Percentiles rank a stretch among this genome's conserved stretches.
Conservation (phyloP, 2,113 vertebrate species). For the Thermophis baileyi region DNA sequence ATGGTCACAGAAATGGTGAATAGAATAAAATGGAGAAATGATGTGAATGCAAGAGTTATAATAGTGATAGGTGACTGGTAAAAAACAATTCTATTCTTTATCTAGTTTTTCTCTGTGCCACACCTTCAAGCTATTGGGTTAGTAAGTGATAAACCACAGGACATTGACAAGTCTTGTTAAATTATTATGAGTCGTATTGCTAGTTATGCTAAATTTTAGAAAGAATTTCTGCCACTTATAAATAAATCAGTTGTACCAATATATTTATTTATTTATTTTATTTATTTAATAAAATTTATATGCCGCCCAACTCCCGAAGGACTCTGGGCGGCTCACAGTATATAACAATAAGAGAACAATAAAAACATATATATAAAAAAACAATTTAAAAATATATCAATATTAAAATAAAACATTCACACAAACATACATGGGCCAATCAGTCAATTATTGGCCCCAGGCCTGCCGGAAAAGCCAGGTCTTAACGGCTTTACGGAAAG, state of each 20-base stretch:
- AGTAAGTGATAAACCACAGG: neutral
- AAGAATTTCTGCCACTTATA: neutral
- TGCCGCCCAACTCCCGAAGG: too few relatives aligned
- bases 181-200: neutral
- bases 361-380: too few relatives aligned
- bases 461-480: too few relatives aligned
- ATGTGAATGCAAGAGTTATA: neutral
- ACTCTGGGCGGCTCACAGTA: too few relatives aligned
- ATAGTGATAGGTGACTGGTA: neutral
- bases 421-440: too few relatives aligned
- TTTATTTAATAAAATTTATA: too few relatives aligned
- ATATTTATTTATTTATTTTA: too few relatives aligned
- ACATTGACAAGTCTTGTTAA: neutral
- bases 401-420: too few relatives aligned
- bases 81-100: neutral
- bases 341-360: too few relatives aligned
- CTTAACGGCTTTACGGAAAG: too few relatives aligned
- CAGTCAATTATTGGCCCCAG: too few relatives aligned
- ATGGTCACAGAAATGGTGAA: neutral
- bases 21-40: neutral
- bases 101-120: neutral
- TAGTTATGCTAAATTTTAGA: neutral
- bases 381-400: too few relatives aligned
- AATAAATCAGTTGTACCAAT: neutral
- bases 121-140: neutral